phyloP scores from a whole-genome alignment of 2,797 vertebrate species.

The Anabas testudineus region DNA sequence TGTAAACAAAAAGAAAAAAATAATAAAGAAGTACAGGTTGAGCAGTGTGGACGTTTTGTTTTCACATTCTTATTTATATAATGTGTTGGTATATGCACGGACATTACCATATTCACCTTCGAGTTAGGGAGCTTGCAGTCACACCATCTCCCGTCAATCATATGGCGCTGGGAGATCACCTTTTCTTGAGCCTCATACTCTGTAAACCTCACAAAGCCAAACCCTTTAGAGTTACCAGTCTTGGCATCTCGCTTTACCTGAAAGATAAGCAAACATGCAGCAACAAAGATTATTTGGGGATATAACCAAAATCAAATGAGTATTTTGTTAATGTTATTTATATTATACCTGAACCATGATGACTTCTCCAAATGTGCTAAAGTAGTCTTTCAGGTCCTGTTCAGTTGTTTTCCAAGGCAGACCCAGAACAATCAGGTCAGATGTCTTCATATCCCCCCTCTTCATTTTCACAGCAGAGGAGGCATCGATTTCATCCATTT shows the following conservation, averaged over 20 bases:
- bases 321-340: neutral
- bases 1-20: conserved; percentile 28
- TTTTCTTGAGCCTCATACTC: conserved; percentile 98
- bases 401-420: conserved; percentile 98
- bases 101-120: conserved; percentile 79
- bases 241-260: conserved; percentile 98
- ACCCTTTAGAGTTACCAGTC: conserved; percentile 97
- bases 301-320: neutral
- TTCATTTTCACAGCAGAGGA: conserved; percentile 98
- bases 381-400: conserved; percentile 98
- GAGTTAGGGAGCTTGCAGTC: conserved; percentile 99
- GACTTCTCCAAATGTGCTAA: conserved; percentile 97
- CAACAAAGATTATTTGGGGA: neutral
- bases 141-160: conserved; percentile 99
- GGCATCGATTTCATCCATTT: conserved; percentile 98
- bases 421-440: conserved; percentile 95
- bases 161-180: conserved; percentile 96
- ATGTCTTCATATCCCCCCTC: conserved; percentile 97
- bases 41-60: neutral
- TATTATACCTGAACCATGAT: conserved; percentile 98
- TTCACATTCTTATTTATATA: neutral
- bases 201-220: conserved; percentile 97
- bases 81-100: conserved; percentile 39
- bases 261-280: neutral
- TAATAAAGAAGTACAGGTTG: neutral